phyloP scores from a whole-genome alignment of 2,888 invertebrate species.

The Dicroscelio sp. region DNA sequence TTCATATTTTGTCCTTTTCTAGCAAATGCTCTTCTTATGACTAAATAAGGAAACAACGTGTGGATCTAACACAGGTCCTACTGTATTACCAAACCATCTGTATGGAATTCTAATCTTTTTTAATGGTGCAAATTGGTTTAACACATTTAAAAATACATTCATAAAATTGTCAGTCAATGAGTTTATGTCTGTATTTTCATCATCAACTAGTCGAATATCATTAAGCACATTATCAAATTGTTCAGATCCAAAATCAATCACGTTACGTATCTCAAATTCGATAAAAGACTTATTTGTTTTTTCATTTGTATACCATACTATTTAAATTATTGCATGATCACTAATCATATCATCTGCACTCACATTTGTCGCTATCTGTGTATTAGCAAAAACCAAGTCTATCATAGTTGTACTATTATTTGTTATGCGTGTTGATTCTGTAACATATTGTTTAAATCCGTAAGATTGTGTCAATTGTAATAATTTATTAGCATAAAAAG shows the following conservation, averaged over 20 bases:
- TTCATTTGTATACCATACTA: neutral
- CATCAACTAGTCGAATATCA: neutral
- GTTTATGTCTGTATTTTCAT: neutral
- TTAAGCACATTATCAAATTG: neutral
- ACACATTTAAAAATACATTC: neutral
- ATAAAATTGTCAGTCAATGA: neutral
- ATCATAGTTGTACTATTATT: conserved; percentile 16
- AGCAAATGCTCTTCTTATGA: too few relatives aligned
- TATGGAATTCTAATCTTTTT: neutral
- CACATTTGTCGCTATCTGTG: neutral
- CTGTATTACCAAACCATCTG: conserved; percentile 6
- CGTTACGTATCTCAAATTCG: neutral
- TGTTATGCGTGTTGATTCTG: neutral
- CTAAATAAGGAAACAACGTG: too few relatives aligned
- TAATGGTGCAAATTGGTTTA: neutral
- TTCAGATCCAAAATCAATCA: neutral
- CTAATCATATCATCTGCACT: neutral
- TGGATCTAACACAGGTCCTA: too few relatives aligned
- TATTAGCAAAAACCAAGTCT: neutral
- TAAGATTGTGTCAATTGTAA: neutral
- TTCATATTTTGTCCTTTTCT: too few relatives aligned
- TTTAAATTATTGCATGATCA: conserved; percentile 8
- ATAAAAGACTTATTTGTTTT: neutral
- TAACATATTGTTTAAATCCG: conserved; percentile 2
- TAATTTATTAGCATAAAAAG: conserved; percentile 21